Conservation (phyloP, 2,113 vertebrate genomes). For the Tychaedon coryphoeus region DNA sequence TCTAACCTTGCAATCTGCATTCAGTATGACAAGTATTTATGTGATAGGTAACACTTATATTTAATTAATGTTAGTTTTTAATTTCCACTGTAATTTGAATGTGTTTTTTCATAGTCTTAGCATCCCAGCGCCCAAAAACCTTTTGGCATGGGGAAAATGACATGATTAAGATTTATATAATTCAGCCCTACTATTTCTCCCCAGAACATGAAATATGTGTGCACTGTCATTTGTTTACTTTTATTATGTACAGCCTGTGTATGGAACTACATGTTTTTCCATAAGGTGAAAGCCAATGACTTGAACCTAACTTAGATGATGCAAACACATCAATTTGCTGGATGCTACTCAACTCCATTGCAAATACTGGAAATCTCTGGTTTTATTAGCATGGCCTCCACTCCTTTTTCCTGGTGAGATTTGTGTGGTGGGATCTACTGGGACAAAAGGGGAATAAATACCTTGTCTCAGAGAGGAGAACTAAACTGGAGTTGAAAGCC, state of each 20-base stretch:
- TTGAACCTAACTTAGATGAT: neutral
- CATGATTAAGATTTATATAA: neutral
- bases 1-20: neutral
- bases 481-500: neutral
- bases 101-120: neutral
- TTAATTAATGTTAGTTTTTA: neutral
- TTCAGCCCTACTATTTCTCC: neutral
- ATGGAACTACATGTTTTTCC: neutral
- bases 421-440: neutral
- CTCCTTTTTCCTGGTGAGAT: neutral
- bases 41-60: neutral
- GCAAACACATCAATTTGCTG: fast-evolving
- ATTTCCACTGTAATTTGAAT: neutral
- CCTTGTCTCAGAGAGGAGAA: neutral
- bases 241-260: neutral
- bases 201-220: neutral
- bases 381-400: neutral
- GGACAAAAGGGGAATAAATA: neutral
- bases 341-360: neutral
- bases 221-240: neutral
- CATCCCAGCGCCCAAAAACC: neutral
- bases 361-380: neutral
- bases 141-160: neutral
- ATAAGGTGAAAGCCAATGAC: neutral
- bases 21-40: neutral